Percentiles rank a stretch among this genome's conserved stretches.
Conservation (phyloP, 2,113 vertebrate genomes). For the Colossoma macropomum region DNA sequence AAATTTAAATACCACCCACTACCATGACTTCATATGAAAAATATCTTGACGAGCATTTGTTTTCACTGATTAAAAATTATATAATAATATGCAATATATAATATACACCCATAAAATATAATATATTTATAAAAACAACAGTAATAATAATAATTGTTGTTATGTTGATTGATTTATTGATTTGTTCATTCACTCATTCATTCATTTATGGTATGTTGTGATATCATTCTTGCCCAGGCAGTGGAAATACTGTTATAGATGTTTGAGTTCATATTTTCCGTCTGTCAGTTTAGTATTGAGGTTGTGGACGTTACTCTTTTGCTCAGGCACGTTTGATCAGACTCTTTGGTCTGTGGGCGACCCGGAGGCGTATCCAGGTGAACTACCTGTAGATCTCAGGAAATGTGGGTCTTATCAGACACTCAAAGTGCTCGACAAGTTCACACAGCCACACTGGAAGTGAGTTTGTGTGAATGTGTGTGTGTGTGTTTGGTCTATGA, state of each 20-base stretch:
- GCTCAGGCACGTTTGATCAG: slow-evolving; percentile 47
- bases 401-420: slow-evolving; percentile 17
- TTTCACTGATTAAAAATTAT: too few species aligned
- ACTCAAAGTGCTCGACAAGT: slow-evolving; percentile 3
- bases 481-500: background rate
- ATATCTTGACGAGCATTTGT: too few species aligned
- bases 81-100: too few species aligned
- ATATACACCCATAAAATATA: too few species aligned
- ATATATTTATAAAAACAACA: too few species aligned
- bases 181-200: too few species aligned
- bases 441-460: slow-evolving; percentile 52
- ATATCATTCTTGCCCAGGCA: too few species aligned
- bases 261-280: background rate
- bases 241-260: background rate
- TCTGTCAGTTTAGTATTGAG: background rate
- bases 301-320: background rate
- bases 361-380: background rate
- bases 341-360: slow-evolving; percentile 30
- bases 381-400: slow-evolving; percentile 25
- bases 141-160: too few species aligned
- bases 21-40: too few species aligned
- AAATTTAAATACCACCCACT: too few species aligned
- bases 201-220: too few species aligned
- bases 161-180: too few species aligned
- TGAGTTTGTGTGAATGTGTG: slow-evolving; percentile 34